A percentile compares a stretch with the other conserved stretches of the same genome.
These are phyloP conservation scores for Diarsia rubi DNA, from an alignment of 2,888 invertebrate species.

Conservation along the genomic window DNA sequence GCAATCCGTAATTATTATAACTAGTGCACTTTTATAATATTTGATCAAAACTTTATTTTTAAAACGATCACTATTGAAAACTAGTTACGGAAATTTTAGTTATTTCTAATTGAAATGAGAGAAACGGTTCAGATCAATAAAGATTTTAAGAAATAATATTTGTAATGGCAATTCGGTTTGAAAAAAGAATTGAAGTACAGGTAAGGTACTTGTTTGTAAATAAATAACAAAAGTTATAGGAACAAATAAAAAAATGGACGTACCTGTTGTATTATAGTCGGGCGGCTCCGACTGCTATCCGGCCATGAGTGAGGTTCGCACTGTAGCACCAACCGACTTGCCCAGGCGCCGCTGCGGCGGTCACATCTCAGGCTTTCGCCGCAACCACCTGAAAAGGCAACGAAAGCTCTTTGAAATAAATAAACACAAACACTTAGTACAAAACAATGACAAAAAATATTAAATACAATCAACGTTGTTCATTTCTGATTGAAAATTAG, in stretches of 20 bases:
- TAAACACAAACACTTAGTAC: constrained; percentile 41
- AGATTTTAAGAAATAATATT: not conserved
- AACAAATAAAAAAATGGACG: constrained; percentile 10
- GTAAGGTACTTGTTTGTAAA: constrained; percentile 7
- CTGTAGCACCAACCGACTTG: constrained; percentile 4
- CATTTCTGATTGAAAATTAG: constrained; percentile 75
- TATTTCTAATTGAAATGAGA: constrained; percentile 6
- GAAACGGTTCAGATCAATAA: not conserved
- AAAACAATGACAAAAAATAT: constrained; percentile 68
- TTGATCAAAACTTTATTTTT: not conserved
- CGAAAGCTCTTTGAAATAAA: constrained; percentile 67
- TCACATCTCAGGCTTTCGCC: constrained; percentile 28
- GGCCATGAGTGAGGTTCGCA: constrained; percentile 9
- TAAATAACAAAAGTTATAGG: constrained; percentile 1
- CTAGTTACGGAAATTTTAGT: not conserved
- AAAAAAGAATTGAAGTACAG: not conserved
- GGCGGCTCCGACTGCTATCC: not conserved
- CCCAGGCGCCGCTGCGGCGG: constrained; percentile 18
- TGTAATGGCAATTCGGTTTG: not conserved
- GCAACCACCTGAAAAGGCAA: constrained; percentile 72
- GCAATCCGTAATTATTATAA: not conserved
- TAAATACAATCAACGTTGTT: constrained; percentile 70
- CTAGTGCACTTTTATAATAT: not conserved
- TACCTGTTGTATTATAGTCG: constrained; percentile 33
- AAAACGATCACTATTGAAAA: constrained; percentile 2